These are phyloP conservation scores for Aythya baeri DNA, from an alignment of 2,113 vertebrate genomes.

Conservation along the genomic window DNA sequence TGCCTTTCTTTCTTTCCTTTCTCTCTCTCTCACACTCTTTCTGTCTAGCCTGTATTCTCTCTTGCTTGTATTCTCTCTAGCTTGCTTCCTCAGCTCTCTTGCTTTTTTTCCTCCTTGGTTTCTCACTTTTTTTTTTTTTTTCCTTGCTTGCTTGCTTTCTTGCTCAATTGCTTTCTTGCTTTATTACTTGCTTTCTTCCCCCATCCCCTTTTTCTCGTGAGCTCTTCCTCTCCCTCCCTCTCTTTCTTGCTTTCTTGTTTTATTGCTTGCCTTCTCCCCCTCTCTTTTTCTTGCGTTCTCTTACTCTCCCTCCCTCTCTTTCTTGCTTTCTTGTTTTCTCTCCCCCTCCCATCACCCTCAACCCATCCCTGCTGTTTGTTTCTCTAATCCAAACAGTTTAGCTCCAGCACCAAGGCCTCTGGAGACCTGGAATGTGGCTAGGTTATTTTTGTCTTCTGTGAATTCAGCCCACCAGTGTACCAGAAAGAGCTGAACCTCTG, in stretches of 20 bases:
- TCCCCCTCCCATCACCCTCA: background rate
- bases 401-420: background rate
- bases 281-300: background rate
- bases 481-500: background rate
- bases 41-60: background rate
- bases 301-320: background rate
- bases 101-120: background rate
- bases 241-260: background rate
- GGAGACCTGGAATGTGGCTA: background rate
- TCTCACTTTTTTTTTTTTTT: too few relatives aligned
- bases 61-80: too few relatives aligned
- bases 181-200: too few relatives aligned
- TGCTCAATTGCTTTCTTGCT: too few relatives aligned
- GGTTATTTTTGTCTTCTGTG: slow-evolving; percentile 25
- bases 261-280: background rate
- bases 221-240: background rate
- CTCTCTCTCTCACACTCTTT: too few relatives aligned
- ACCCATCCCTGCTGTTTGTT: background rate
- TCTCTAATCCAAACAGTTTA: slow-evolving; percentile 14
- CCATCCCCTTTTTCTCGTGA: background rate
- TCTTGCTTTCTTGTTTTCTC: background rate
- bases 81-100: background rate
- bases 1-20: background rate
- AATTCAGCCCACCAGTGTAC: slow-evolving; percentile 1
- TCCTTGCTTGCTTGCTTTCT: background rate